Percentiles rank a stretch among this genome's conserved stretches.
phyloP scores from a whole-genome alignment of 2,113 vertebrate species.

The Hemicordylus capensis region DNA sequence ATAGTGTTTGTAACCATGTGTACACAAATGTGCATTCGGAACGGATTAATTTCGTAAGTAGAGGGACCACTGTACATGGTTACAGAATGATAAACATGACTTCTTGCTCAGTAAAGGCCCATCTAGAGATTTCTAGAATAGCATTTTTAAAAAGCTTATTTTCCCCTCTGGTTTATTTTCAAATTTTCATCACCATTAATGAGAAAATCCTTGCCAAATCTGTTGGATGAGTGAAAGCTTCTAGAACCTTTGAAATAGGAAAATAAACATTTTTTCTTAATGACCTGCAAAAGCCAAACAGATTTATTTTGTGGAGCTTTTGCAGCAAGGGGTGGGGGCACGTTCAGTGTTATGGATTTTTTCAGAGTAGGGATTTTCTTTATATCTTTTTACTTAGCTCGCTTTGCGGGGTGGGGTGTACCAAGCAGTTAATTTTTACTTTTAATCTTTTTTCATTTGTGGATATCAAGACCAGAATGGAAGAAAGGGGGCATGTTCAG shows the following conservation, averaged over 20 bases:
- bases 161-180: background rate
- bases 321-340: too few relatives aligned
- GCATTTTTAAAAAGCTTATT: background rate
- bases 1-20: too few relatives aligned
- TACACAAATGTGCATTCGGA: too few relatives aligned
- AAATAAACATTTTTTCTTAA: background rate
- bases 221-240: background rate
- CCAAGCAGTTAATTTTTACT: background rate
- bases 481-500: background rate
- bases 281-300: background rate
- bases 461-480: background rate
- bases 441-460: background rate
- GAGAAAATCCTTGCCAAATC: background rate
- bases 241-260: background rate
- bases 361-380: too few relatives aligned
- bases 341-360: too few relatives aligned
- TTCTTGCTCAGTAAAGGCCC: background rate
- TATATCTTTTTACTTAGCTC: too few relatives aligned
- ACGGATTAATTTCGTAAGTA: too few relatives aligned
- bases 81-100: background rate
- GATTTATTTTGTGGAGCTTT: too few relatives aligned
- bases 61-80: too few relatives aligned
- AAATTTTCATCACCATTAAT: background rate
- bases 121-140: background rate
- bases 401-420: too few relatives aligned